Evolutionary conservation across 2,888 invertebrate genomes (phyloP).

Genomic region (Cephonodes hylas): DNA sequence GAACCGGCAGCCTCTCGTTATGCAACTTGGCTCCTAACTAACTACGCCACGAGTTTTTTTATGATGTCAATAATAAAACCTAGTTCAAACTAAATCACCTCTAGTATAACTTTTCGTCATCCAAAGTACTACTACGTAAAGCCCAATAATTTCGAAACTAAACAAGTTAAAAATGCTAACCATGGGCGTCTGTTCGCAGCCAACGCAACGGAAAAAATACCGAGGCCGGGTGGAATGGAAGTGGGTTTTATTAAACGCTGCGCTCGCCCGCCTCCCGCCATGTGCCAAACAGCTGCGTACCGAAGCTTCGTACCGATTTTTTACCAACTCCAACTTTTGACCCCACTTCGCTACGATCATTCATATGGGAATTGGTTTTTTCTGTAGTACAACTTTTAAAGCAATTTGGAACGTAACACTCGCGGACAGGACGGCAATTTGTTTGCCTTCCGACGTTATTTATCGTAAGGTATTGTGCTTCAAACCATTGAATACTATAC

Average conservation of each 20-base stretch:
- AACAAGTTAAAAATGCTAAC: neutral
- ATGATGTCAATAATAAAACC: too few species aligned
- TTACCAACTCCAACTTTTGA: constrained; percentile 75
- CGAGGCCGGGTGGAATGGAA: constrained; percentile 23
- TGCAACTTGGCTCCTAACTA: too few species aligned
- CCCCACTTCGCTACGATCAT: constrained; percentile 74
- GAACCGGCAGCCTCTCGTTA: too few species aligned
- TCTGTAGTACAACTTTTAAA: constrained; percentile 39
- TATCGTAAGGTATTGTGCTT: constrained; percentile 56
- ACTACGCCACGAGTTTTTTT: too few species aligned
- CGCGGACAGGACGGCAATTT: constrained; percentile 41
- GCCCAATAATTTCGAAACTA: too few species aligned
- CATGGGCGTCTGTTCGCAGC: neutral
- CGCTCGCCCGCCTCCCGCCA: constrained; percentile 42
- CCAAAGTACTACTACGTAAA: too few species aligned
- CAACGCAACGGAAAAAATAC: constrained; percentile 18
- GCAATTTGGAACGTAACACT: constrained; percentile 55
- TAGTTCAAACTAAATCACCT: too few species aligned
- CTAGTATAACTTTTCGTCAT: too few species aligned
- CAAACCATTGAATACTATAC: constrained; percentile 60
- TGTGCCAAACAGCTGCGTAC: constrained; percentile 77
- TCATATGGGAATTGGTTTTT: constrained; percentile 76
- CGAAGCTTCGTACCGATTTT: constrained; percentile 67
- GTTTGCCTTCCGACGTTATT: constrained; percentile 28
- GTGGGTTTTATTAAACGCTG: constrained; percentile 44